Conservation (phyloP, 2,113 vertebrate species). For the Sceloporus undulatus region DNA sequence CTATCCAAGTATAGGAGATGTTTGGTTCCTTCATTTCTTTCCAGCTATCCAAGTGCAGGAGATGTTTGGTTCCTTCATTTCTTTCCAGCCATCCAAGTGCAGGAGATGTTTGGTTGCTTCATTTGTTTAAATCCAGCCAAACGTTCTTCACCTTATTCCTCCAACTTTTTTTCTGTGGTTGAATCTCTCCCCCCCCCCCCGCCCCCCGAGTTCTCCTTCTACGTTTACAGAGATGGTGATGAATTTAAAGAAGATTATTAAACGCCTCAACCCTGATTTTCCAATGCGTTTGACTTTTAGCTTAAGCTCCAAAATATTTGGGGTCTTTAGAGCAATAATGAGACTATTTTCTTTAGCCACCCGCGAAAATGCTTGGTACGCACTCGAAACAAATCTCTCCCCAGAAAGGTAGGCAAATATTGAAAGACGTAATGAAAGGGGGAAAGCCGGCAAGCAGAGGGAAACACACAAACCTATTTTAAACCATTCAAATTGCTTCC, state of each 20-base stretch:
- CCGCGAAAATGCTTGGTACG: constrained; percentile 78
- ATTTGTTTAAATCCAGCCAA: neutral
- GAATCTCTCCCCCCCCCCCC: neutral
- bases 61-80: neutral
- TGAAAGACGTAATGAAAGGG: constrained; percentile 78
- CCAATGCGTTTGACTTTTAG: constrained; percentile 70
- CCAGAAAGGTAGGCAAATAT: constrained; percentile 79
- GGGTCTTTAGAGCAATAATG: constrained; percentile 78
- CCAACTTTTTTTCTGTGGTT: too few relatives aligned
- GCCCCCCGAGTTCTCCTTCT: constrained; percentile 40
- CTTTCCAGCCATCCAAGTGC: neutral
- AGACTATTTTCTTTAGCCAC: constrained; percentile 79
- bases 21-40: neutral
- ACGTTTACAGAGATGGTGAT: constrained; percentile 52
- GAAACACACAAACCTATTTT: constrained; percentile 56
- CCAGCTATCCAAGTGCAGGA: neutral
- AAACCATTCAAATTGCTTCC: constrained; percentile 77
- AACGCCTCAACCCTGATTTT: constrained; percentile 45
- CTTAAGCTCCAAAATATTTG: constrained; percentile 77
- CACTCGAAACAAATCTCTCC: constrained; percentile 75
- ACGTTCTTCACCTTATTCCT: neutral
- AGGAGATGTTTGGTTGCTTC: neutral
- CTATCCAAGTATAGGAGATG: neutral
- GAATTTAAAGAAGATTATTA: constrained; percentile 78
- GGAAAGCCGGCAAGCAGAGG: constrained; percentile 60